Conservation (phyloP, 2,113 vertebrate species). For the Amblyornis subalaris region DNA sequence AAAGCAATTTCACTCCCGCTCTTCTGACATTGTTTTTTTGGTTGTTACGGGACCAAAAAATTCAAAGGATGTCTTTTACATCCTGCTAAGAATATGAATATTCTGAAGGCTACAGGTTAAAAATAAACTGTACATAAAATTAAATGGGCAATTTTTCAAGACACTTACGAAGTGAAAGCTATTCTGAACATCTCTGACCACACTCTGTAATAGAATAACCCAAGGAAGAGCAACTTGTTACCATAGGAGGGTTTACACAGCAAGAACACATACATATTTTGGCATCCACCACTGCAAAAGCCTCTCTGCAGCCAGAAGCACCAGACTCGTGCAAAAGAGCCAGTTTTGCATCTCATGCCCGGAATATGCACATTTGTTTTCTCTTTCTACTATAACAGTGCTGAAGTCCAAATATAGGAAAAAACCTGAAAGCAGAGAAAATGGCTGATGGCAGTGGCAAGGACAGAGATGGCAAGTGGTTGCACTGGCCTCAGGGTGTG, state of each 20-base stretch:
- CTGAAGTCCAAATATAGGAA: neutral
- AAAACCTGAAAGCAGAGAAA: neutral
- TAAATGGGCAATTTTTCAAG: neutral
- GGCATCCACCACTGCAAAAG: neutral
- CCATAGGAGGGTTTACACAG: neutral
- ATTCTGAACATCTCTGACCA: neutral
- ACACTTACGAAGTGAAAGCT: neutral
- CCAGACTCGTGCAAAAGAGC: neutral
- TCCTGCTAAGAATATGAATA: neutral
- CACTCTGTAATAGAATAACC: neutral
- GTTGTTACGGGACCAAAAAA: neutral
- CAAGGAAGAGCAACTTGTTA: neutral
- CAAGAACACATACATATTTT: neutral
- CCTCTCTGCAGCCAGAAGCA: neutral
- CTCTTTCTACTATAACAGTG: neutral
- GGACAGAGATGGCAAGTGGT: neutral
- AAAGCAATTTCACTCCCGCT: neutral
- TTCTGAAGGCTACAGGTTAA: neutral
- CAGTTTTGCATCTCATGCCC: neutral
- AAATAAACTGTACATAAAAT: neutral
- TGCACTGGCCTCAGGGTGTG: rapidly evolving
- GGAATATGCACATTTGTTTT: neutral
- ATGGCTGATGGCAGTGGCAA: neutral
- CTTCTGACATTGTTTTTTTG: neutral
- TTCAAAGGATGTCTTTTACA: neutral